phyloP scores from a whole-genome alignment of 2,797 vertebrate species.

The Austrolebias charrua region DNA sequence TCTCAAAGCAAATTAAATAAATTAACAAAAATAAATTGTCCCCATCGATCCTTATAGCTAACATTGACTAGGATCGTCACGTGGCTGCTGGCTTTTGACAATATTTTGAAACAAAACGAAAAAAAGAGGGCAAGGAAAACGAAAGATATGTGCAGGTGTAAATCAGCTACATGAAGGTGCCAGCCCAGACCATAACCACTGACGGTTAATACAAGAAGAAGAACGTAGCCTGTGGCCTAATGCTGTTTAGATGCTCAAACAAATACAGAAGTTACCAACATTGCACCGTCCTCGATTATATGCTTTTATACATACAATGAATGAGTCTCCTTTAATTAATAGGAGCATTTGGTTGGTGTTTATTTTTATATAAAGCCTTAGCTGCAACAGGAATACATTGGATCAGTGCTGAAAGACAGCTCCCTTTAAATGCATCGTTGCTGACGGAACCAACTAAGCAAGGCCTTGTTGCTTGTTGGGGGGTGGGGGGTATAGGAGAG shows the following conservation, averaged over 20 bases:
- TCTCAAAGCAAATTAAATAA: slow-evolving; percentile 56
- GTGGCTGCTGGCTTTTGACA: slow-evolving; percentile 70
- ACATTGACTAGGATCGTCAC: slow-evolving; percentile 59
- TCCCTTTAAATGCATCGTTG: slow-evolving; percentile 78
- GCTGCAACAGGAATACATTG: slow-evolving; percentile 81
- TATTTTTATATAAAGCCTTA: slow-evolving; percentile 62
- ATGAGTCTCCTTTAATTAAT: slow-evolving; percentile 61
- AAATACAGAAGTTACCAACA: slow-evolving; percentile 76
- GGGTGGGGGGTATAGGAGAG: slow-evolving; percentile 5
- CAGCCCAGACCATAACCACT: slow-evolving; percentile 64
- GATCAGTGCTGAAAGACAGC: slow-evolving; percentile 89
- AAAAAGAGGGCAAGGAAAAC: slow-evolving; percentile 16
- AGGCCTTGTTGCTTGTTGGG: slow-evolving; percentile 42
- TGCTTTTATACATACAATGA: slow-evolving; percentile 65
- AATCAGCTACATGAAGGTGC: slow-evolving; percentile 70
- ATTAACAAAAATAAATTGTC: slow-evolving; percentile 52
- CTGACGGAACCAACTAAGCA: slow-evolving; percentile 72
- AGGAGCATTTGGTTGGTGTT: slow-evolving; percentile 73
- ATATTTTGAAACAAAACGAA: slow-evolving; percentile 51
- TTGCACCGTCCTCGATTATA: slow-evolving; percentile 76
- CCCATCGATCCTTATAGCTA: slow-evolving; percentile 62
- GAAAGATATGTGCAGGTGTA: slow-evolving; percentile 69
- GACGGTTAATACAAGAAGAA: slow-evolving; percentile 52
- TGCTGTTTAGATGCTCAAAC: slow-evolving; percentile 53
- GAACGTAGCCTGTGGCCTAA: slow-evolving; percentile 26